These are phyloP conservation scores for Nephrotoma flavescens DNA, from an alignment of 2,888 invertebrate genomes.

Conservation along the genomic window DNA sequence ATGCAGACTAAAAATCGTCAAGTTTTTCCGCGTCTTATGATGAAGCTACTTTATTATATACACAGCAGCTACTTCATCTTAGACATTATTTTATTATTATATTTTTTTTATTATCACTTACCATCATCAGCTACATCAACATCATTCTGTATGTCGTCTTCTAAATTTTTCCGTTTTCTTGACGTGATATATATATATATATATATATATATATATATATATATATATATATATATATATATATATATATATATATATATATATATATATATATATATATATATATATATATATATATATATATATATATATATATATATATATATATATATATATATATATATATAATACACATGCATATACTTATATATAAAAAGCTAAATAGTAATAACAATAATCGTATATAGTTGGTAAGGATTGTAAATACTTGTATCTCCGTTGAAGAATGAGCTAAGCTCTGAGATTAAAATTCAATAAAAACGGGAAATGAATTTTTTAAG, in stretches of 20 bases:
- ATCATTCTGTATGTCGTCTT: background rate
- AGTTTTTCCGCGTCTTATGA: background rate
- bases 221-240: background rate
- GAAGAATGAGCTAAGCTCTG: background rate
- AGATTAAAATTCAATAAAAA: background rate
- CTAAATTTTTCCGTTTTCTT: background rate
- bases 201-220: background rate
- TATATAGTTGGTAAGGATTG: background rate
- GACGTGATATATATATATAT: background rate
- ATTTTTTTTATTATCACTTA: background rate
- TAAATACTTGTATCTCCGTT: background rate
- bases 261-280: background rate
- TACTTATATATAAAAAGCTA: background rate
- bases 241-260: background rate
- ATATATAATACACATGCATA: background rate
- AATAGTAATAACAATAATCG: background rate
- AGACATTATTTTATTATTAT: background rate
- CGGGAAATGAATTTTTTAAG: background rate
- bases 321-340: no score
- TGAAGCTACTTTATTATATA: background rate
- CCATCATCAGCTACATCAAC: background rate
- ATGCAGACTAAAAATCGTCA: background rate
- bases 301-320: background rate
- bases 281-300: no score
- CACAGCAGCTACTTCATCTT: background rate